Conservation (phyloP, 2,888 invertebrate genomes). For the Ganaspis brasiliensis region DNA sequence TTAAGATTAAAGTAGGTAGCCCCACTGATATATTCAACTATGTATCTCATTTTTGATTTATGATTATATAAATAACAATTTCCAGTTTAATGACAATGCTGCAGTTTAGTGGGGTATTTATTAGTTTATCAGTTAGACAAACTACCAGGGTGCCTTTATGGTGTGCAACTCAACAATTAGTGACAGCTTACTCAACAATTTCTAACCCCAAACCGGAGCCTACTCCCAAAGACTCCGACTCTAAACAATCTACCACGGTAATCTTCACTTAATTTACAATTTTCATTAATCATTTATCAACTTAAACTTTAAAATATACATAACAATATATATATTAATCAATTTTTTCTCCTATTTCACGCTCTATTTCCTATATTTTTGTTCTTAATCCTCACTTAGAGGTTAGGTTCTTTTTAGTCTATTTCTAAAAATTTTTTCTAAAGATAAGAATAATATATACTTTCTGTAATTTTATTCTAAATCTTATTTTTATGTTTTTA, state of each 20-base stretch:
- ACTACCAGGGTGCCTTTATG: constrained; percentile 59
- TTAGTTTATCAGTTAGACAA: constrained; percentile 56
- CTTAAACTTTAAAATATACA: too few species aligned
- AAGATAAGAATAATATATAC: too few species aligned
- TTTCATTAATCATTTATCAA: not conserved
- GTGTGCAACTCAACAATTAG: constrained; percentile 59
- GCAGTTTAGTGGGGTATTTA: constrained; percentile 64
- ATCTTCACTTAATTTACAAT: not conserved
- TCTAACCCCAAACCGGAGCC: constrained; percentile 45
- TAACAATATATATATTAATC: too few species aligned
- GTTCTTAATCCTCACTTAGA: too few species aligned
- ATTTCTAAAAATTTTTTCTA: too few species aligned
- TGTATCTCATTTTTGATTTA: not conserved
- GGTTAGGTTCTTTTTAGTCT: too few species aligned
- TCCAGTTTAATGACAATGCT: constrained; percentile 65
- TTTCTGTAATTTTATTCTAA: too few species aligned
- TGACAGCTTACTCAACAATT: constrained; percentile 55
- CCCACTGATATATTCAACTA: not conserved
- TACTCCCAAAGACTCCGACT: not conserved
- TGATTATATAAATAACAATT: constrained; percentile 8
- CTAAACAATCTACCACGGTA: not conserved
- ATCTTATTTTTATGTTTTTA: too few species aligned
- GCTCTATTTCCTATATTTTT: too few species aligned
- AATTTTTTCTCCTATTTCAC: too few species aligned
- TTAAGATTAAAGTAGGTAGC: not conserved